phyloP scores from a whole-genome alignment of 2,888 invertebrate genomes.

The Polietes domitor region DNA sequence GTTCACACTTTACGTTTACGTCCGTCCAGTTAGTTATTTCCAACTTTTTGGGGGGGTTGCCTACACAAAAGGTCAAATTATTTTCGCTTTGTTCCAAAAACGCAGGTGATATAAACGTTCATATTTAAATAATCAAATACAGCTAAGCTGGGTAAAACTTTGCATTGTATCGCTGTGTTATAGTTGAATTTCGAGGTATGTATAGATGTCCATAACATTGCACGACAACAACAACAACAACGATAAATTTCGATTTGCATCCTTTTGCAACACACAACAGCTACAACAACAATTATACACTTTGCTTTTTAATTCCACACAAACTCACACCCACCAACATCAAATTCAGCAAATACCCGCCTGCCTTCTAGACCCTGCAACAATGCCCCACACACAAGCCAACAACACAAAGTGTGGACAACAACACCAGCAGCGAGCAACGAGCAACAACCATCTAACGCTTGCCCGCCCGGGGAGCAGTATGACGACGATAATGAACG shows the following conservation, averaged over 20 bases:
- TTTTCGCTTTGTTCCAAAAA: too few relatives aligned
- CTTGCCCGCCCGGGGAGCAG: constrained; percentile 12
- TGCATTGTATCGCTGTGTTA: too few relatives aligned
- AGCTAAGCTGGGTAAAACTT: too few relatives aligned
- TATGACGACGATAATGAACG: constrained; percentile 15
- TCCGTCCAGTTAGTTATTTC: too few relatives aligned
- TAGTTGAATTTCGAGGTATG: too few relatives aligned
- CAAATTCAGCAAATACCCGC: background rate
- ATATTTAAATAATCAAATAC: too few relatives aligned
- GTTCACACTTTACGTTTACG: too few relatives aligned
- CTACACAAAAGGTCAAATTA: too few relatives aligned
- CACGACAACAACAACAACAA: too few relatives aligned
- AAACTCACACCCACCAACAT: background rate
- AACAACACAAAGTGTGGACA: constrained; percentile 48
- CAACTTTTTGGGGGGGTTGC: too few relatives aligned
- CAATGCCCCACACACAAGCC: background rate
- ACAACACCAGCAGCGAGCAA: background rate
- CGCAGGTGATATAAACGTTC: too few relatives aligned
- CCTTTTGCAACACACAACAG: background rate
- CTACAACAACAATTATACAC: constrained; percentile 4
- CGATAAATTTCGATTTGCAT: background rate
- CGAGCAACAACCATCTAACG: background rate
- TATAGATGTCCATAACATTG: too few relatives aligned
- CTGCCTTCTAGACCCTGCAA: background rate
- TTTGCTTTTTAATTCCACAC: constrained; percentile 16